phyloP scores from a whole-genome alignment of 1,140 invertebrate species.

The Drosophila tsacasi region DNA sequence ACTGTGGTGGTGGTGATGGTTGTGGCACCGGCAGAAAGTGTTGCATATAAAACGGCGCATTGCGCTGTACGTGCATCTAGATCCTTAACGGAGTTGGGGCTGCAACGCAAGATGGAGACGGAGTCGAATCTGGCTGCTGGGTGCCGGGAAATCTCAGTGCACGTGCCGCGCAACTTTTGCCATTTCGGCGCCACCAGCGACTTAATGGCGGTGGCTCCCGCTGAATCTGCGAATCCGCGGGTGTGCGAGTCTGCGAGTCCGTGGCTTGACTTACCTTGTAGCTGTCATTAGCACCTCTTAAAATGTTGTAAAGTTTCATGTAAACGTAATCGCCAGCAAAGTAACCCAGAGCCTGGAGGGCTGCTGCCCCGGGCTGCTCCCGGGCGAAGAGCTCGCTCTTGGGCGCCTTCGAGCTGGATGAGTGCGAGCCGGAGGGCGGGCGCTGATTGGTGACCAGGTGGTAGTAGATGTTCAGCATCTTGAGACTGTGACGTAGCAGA shows the following conservation, averaged over 20 bases:
- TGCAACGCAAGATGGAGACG: slow-evolving; percentile 9
- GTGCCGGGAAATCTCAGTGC: slow-evolving; percentile 69
- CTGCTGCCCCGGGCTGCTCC: slow-evolving; percentile 36
- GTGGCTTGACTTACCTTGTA: slow-evolving; percentile 88
- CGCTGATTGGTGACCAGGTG: slow-evolving; percentile 90
- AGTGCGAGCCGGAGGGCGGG: slow-evolving; percentile 26
- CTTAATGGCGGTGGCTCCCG: slow-evolving; percentile 63
- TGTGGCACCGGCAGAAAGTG: slow-evolving; percentile 55
- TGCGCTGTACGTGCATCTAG: slow-evolving; percentile 71
- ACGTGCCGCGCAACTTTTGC: slow-evolving; percentile 76
- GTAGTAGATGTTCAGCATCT: slow-evolving; percentile 90
- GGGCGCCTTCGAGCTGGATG: slow-evolving; percentile 75
- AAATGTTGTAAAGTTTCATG: slow-evolving; percentile 90
- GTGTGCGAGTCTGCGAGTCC: slow-evolving; percentile 26
- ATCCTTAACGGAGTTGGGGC: slow-evolving; percentile 1
- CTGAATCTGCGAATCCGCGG: slow-evolving; percentile 26
- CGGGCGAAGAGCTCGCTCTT: slow-evolving; percentile 86
- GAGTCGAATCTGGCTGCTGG: slow-evolving; percentile 5
- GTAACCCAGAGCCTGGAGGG: slow-evolving; percentile 86
- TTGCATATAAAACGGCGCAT: slow-evolving; percentile 80
- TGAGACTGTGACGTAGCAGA: slow-evolving; percentile 88
- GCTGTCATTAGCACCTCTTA: slow-evolving; percentile 90
- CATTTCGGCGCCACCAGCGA: slow-evolving; percentile 65
- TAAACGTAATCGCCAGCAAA: slow-evolving; percentile 91
- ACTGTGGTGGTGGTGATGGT: not conserved